Evolutionary conservation across 2,888 invertebrate species (phyloP), one percentile per base, ranked within the genome.

Genomic region (Muschampia staudingeri): DNA sequence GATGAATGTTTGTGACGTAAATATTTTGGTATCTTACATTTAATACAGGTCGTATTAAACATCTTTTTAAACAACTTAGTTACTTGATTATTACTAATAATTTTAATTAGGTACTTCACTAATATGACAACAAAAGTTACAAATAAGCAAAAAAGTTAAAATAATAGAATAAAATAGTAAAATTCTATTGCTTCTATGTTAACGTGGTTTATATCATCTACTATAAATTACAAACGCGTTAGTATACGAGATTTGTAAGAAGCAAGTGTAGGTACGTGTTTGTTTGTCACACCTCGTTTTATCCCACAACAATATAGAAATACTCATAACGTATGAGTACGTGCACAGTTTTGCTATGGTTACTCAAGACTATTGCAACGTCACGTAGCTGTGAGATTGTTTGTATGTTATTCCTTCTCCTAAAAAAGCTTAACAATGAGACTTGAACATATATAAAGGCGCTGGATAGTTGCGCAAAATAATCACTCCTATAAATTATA

Each of bases 401-500:
- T 70, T 76, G 61, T 76, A 80, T 67, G 37, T 69, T 80, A 72
- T 72, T 77, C 76, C 19, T 19, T 61, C 70, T 52, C 34, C 8
- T 76, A 76, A 81, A 81, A 78, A 81, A 81, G 65, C 71, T 42
- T 52, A 72, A 81, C 81, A 81, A 81, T 81, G 81, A 71, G 30
- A 42, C 72, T 77, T 37, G 40, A 81, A 71, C 70, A 34, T 79
- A 40, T 61, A 61, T 40, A 76, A 52, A 76, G 76, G 67, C 25
- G 12, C 37, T 80, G 52, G 73, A 61, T 37, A 34, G n/a, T 80
- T 80, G 52, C 80, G 80, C 75, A 67, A 79, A 75, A 69, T 73
- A 48, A 65, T 73, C 52, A 48, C 25, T 67, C 67, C 19, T 48
- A 9, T 61, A 4, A 9, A 19, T n/a, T 56, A 4, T 56, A 56